Evolutionary conservation across 2,888 invertebrate genomes (phyloP).

Genomic region (Molorchus minor): DNA sequence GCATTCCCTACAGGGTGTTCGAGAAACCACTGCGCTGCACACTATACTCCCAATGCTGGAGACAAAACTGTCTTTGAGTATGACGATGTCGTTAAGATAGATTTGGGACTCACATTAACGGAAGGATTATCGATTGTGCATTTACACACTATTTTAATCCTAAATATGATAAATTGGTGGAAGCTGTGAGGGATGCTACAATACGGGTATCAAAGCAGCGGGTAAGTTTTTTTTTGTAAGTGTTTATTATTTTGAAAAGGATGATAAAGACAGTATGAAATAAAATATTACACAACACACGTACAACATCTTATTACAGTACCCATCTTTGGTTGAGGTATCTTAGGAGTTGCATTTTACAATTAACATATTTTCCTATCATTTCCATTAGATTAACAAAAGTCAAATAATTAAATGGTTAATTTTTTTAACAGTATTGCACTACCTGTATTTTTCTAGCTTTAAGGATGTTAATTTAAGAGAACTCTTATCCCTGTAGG

Average conservation of each 20-base stretch:
- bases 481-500: too few relatives aligned
- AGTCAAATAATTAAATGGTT: too few relatives aligned
- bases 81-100: conserved; percentile 98
- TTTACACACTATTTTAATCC: conserved; percentile 97
- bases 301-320: too few relatives aligned
- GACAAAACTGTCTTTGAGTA: conserved; percentile 93
- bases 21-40: conserved; percentile 95
- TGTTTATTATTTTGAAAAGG: neutral
- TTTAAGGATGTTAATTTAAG: too few relatives aligned
- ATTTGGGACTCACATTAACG: conserved; percentile 98
- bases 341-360: too few relatives aligned
- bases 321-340: too few relatives aligned
- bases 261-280: neutral
- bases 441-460: too few relatives aligned
- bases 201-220: conserved; percentile 88
- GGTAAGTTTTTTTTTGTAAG: conserved; percentile 41
- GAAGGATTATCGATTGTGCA: conserved; percentile 98
- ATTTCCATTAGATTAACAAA: too few relatives aligned
- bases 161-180: conserved; percentile 91
- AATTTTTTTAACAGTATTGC: too few relatives aligned
- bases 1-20: conserved; percentile 91
- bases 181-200: conserved; percentile 99
- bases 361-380: too few relatives aligned
- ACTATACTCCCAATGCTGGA: conserved; percentile 98
- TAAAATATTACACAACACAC: too few relatives aligned